Evolutionary conservation across 2,888 invertebrate species (phyloP).

Genomic region (Leptopterna dolabrata): DNA sequence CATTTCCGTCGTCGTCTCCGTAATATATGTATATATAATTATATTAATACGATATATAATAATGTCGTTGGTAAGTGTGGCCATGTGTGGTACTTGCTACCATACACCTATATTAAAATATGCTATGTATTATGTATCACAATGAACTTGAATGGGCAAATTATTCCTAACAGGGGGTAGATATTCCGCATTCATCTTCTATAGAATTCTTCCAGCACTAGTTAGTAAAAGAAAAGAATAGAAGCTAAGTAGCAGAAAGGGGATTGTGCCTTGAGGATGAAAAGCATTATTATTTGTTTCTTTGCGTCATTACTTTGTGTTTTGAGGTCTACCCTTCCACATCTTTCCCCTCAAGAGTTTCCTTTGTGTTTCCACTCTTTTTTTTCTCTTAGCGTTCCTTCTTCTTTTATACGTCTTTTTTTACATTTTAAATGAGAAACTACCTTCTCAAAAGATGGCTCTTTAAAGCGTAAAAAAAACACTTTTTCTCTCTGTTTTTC

Average conservation of each 20-base stretch:
- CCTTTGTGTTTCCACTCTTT: neutral
- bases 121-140: neutral
- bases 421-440: slow-evolving; percentile 32
- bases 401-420: slow-evolving; percentile 5
- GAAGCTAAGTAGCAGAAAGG: neutral
- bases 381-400: neutral
- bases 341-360: neutral
- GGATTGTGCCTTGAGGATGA: neutral
- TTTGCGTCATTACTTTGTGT: slow-evolving; percentile 34
- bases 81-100: no score
- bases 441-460: slow-evolving; percentile 23
- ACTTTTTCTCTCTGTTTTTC: neutral
- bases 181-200: neutral
- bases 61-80: no score
- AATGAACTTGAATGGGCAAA: neutral
- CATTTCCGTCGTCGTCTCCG: no score
- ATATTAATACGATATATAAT: no score
- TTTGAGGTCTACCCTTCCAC: neutral
- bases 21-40: no score
- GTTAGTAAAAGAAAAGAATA: neutral
- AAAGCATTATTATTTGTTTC: slow-evolving; percentile 32
- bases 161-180: neutral
- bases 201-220: neutral
- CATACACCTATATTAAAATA: no score
- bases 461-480: slow-evolving; percentile 5